A percentile compares a stretch with the other conserved stretches of the same genome.
Conservation (phyloP, 2,888 invertebrate species). For the Tridacna crocea region DNA sequence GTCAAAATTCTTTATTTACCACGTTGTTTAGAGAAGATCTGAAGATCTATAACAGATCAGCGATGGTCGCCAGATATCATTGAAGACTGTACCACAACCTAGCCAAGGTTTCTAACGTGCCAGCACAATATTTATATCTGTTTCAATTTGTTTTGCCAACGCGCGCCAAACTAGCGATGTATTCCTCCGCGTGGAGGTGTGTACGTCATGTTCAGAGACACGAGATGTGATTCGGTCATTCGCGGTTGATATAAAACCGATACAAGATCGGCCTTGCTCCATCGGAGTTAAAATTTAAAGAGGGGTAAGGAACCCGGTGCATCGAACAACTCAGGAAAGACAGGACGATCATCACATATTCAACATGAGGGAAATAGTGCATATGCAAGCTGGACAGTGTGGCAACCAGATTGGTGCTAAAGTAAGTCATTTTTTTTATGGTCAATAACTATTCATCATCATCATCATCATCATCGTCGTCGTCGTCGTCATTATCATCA, state of each 20-base stretch:
- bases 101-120: slow-evolving; percentile 15
- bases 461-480: neutral
- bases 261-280: neutral
- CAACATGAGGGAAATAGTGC: slow-evolving; percentile 76
- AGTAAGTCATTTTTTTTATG: slow-evolving; percentile 50
- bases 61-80: slow-evolving; percentile 13
- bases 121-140: slow-evolving; percentile 32
- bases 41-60: slow-evolving; percentile 8
- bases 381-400: slow-evolving; percentile 77
- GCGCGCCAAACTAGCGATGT: slow-evolving; percentile 40
- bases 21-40: slow-evolving; percentile 15
- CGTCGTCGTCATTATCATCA: neutral
- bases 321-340: slow-evolving; percentile 22
- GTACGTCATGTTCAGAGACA: neutral
- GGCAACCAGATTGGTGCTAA: slow-evolving; percentile 78
- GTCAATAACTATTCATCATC: neutral
- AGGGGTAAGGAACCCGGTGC: slow-evolving; percentile 52
- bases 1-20: slow-evolving; percentile 6
- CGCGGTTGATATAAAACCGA: slow-evolving; percentile 2
- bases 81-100: neutral
- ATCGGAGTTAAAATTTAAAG: slow-evolving; percentile 40
- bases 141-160: slow-evolving; percentile 62
- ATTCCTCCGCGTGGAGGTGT: slow-evolving; percentile 6
- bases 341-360: slow-evolving; percentile 27
- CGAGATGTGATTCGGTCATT: neutral